Evolutionary conservation across 2,888 invertebrate genomes (phyloP).

Genomic region (Conops quadrifasciatus): DNA sequence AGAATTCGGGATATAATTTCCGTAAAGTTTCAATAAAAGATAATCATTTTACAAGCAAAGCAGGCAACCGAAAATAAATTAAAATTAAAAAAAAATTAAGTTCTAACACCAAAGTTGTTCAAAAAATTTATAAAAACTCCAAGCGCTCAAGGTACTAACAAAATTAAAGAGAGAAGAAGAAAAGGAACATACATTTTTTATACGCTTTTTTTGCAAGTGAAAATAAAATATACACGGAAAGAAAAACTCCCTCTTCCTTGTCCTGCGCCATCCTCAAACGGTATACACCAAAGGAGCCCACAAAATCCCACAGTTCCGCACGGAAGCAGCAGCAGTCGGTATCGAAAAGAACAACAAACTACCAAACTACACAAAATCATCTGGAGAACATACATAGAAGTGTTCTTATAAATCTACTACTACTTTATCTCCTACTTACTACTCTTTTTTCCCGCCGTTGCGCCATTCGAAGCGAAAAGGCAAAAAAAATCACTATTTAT

Average conservation of each 20-base stretch:
- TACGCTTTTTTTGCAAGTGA: slow-evolving; percentile 16
- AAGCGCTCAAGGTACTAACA: too few relatives aligned
- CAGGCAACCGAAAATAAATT: background rate
- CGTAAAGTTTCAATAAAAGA: slow-evolving; percentile 8
- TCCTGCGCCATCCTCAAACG: background rate
- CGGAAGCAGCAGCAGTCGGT: slow-evolving; percentile 10
- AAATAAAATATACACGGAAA: slow-evolving; percentile 28
- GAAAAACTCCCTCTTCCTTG: background rate
- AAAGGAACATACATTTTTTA: slow-evolving; percentile 20
- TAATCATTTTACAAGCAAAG: background rate
- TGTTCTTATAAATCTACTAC: slow-evolving; percentile 19
- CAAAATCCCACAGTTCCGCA: slow-evolving; percentile 20
- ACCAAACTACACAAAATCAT: slow-evolving; percentile 32
- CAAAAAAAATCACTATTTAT: slow-evolving; percentile 58
- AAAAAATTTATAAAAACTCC: slow-evolving; percentile 40
- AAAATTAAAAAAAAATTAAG: slow-evolving; percentile 3
- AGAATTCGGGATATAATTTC: background rate
- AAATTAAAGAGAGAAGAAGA: slow-evolving; percentile 31
- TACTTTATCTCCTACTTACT: too few relatives aligned
- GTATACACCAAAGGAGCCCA: too few relatives aligned
- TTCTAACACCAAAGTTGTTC: slow-evolving; percentile 46
- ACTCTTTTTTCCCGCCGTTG: slow-evolving; percentile 41
- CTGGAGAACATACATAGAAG: slow-evolving; percentile 18
- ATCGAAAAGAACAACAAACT: too few relatives aligned
- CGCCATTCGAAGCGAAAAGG: too few relatives aligned